Conservation (phyloP, 2,113 vertebrate species). For the Meleagris gallopavo region DNA sequence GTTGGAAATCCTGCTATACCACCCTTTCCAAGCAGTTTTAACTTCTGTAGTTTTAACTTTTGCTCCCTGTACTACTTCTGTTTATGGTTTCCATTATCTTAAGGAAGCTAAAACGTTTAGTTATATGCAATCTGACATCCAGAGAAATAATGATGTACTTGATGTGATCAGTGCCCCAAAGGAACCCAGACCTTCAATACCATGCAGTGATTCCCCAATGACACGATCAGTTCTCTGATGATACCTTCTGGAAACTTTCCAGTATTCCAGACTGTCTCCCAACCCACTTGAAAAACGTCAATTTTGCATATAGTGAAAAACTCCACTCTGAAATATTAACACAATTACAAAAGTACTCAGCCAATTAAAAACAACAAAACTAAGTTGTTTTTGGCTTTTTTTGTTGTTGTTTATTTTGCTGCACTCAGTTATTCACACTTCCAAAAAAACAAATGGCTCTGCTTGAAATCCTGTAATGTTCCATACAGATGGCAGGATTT, state of each 20-base stretch:
- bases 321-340: not conserved
- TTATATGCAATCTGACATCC: not conserved
- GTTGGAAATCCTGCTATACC: not conserved
- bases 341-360: not conserved
- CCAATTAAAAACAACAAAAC: not conserved
- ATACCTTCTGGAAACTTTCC: not conserved
- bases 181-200: not conserved
- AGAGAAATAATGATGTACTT: not conserved
- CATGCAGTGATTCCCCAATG: not conserved
- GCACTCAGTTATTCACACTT: not conserved
- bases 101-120: not conserved
- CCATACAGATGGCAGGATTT: not conserved
- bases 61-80: not conserved
- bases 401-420: not conserved
- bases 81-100: not conserved
- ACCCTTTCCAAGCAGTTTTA: not conserved
- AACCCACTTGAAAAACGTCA: not conserved
- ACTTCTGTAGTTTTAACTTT: not conserved
- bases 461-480: not conserved
- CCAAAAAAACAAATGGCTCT: conserved; percentile 14
- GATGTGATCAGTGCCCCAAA: not conserved
- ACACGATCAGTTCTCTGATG: not conserved
- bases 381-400: not conserved
- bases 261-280: not conserved
- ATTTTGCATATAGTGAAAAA: not conserved